These are phyloP conservation scores for Lasiommata megera DNA, from an alignment of 2,888 invertebrate genomes.

Conservation along the genomic window DNA sequence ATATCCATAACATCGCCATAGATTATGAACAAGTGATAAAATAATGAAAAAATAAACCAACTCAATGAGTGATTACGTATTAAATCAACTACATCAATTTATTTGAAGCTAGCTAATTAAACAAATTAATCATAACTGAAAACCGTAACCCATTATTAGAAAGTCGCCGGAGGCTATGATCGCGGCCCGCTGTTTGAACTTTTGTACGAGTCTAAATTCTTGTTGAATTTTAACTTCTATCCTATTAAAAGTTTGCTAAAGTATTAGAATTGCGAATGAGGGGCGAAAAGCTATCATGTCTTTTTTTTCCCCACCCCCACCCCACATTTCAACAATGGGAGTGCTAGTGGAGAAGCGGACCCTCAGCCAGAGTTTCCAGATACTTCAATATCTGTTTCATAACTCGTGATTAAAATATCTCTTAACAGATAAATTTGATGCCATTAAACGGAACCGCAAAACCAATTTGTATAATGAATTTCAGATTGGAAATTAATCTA, in stretches of 20 bases:
- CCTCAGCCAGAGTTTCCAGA: slow-evolving; percentile 51
- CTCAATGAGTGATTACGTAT: background rate
- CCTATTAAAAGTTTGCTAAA: slow-evolving; percentile 79
- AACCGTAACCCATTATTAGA: slow-evolving; percentile 39
- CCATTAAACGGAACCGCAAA: slow-evolving; percentile 26
- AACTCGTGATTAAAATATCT: slow-evolving; percentile 55
- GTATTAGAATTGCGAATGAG: slow-evolving; percentile 79
- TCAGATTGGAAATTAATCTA: slow-evolving; percentile 49
- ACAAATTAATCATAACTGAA: slow-evolving; percentile 34
- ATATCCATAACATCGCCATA: no score
- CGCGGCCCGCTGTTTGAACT: slow-evolving; percentile 55
- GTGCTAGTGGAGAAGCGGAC: slow-evolving; percentile 39
- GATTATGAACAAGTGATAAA: no score
- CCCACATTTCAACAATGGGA: slow-evolving; percentile 45
- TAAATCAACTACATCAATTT: slow-evolving; percentile 11
- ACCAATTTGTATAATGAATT: slow-evolving; percentile 23
- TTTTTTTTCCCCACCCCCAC: slow-evolving; percentile 61
- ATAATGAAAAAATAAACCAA: background rate
- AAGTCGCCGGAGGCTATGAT: slow-evolving; percentile 46
- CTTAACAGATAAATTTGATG: slow-evolving; percentile 46
- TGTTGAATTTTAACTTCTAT: slow-evolving; percentile 76
- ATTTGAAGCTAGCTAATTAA: slow-evolving; percentile 28
- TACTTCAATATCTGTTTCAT: slow-evolving; percentile 57
- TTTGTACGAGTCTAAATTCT: slow-evolving; percentile 62
- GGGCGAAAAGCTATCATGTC: slow-evolving; percentile 74